phyloP scores from a whole-genome alignment of 1,140 invertebrate species.

The Spodoptera frugiperda region DNA sequence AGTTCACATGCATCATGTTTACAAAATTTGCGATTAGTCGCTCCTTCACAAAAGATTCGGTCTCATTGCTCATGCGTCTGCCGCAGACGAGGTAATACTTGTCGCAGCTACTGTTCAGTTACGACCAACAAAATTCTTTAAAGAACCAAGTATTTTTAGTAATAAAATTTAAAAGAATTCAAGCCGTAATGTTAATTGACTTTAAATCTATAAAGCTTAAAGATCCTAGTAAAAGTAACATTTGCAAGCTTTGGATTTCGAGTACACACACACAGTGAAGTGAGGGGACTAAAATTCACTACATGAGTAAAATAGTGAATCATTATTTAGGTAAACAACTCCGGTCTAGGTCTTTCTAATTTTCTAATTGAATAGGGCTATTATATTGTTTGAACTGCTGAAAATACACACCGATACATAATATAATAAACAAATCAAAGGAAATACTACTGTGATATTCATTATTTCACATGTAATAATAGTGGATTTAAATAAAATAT shows the following conservation, averaged over 20 bases:
- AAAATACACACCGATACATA: slow-evolving; percentile 35
- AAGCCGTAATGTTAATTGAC: slow-evolving; percentile 58
- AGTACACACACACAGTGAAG: slow-evolving; percentile 50
- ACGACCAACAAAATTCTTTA: slow-evolving; percentile 70
- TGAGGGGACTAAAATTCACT: slow-evolving; percentile 45
- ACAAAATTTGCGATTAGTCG: slow-evolving; percentile 25
- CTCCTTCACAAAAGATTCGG: not conserved
- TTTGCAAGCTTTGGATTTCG: slow-evolving; percentile 35
- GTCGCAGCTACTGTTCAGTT: slow-evolving; percentile 58
- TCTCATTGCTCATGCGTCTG: not conserved
- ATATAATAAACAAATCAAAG: slow-evolving; percentile 65
- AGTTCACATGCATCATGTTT: slow-evolving; percentile 33
- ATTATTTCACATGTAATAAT: slow-evolving; percentile 70
- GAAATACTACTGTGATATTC: slow-evolving; percentile 77
- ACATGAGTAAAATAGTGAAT: slow-evolving; percentile 58
- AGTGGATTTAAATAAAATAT: slow-evolving; percentile 52
- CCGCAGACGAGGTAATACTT: not conserved
- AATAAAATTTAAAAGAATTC: slow-evolving; percentile 64
- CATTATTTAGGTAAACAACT: slow-evolving; percentile 68
- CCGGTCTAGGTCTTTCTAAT: slow-evolving; percentile 74
- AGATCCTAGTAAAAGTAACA: slow-evolving; percentile 48
- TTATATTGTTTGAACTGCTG: slow-evolving; percentile 55
- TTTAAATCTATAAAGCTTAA: slow-evolving; percentile 67
- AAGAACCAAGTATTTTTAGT: slow-evolving; percentile 71
- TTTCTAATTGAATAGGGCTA: slow-evolving; percentile 65